Evolutionary conservation across 2,113 vertebrate genomes (phyloP).

Genomic region (Calidris pugnax): DNA sequence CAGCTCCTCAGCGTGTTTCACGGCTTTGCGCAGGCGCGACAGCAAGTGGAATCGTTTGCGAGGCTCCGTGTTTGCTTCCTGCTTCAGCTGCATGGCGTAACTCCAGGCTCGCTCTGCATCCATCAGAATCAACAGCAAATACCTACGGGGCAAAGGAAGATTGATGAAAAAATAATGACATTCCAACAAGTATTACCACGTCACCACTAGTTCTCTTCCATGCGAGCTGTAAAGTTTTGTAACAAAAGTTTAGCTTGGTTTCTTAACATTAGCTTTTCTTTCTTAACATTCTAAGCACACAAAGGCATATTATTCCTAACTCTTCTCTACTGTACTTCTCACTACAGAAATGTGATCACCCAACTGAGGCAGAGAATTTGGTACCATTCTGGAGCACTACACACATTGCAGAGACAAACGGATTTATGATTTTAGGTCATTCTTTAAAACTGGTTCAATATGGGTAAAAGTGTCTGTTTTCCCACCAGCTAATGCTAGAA

Average conservation of each 20-base stretch:
- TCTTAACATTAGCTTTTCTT: too few relatives aligned
- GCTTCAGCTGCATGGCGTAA: slow-evolving; percentile 98
- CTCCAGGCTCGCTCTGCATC: slow-evolving; percentile 97
- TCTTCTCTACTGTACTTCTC: background rate
- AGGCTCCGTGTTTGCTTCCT: slow-evolving; percentile 96
- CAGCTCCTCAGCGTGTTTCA: slow-evolving; percentile 91
- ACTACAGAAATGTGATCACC: background rate
- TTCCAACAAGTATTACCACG: background rate
- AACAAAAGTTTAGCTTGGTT: background rate
- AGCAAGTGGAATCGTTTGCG: slow-evolving; percentile 95
- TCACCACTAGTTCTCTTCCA: background rate
- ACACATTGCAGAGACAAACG: background rate
- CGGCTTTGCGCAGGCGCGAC: slow-evolving; percentile 91
- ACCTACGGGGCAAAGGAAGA: slow-evolving; percentile 68
- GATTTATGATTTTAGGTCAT: background rate
- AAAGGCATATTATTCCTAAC: background rate
- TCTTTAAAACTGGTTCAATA: background rate
- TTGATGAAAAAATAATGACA: background rate
- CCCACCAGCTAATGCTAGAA: background rate
- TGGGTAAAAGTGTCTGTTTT: background rate
- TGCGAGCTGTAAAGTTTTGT: background rate
- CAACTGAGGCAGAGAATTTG: background rate
- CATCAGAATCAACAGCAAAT: slow-evolving; percentile 93
- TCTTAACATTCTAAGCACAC: background rate
- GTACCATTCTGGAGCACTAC: background rate